phyloP scores from a whole-genome alignment of 2,797 vertebrate genomes.

The Fundulus diaphanus region DNA sequence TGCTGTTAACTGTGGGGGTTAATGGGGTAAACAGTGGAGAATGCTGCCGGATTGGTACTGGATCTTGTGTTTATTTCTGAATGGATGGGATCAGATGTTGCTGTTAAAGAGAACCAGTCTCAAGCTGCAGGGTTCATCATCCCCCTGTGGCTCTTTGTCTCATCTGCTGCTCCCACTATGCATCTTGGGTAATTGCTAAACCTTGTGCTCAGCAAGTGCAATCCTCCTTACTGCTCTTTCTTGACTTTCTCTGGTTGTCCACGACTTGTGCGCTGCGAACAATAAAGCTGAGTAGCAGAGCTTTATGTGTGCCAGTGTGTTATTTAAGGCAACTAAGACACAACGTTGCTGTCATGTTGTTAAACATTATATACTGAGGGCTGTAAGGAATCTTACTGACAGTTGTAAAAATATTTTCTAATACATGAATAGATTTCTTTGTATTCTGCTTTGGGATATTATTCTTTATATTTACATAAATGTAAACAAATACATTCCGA shows the following conservation, averaged over 20 bases:
- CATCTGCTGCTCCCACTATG: slow-evolving; percentile 10
- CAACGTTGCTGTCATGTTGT: background rate
- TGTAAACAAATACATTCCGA: background rate
- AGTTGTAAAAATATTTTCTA: slow-evolving; percentile 1
- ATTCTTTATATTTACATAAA: too few relatives aligned
- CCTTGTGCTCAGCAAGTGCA: slow-evolving; percentile 5
- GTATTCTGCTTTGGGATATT: too few relatives aligned
- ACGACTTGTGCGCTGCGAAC: background rate
- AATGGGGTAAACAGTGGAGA: slow-evolving; percentile 31
- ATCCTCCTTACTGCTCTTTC: background rate
- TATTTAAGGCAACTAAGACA: background rate
- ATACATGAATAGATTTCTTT: too few relatives aligned
- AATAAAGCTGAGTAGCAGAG: background rate
- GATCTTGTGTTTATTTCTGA: slow-evolving; percentile 52
- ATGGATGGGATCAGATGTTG: slow-evolving; percentile 45
- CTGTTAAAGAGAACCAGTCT: slow-evolving; percentile 37
- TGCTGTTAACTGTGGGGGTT: slow-evolving; percentile 42
- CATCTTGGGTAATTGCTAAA: slow-evolving; percentile 33
- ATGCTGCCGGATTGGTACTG: slow-evolving; percentile 46
- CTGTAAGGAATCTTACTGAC: background rate
- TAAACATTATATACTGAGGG: background rate
- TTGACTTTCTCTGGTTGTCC: slow-evolving; percentile 1
- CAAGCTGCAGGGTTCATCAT: slow-evolving; percentile 39
- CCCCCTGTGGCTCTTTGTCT: slow-evolving; percentile 15
- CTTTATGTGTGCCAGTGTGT: background rate